phyloP scores from a whole-genome alignment of 2,797 vertebrate species.

The Sebastes flavidus region DNA sequence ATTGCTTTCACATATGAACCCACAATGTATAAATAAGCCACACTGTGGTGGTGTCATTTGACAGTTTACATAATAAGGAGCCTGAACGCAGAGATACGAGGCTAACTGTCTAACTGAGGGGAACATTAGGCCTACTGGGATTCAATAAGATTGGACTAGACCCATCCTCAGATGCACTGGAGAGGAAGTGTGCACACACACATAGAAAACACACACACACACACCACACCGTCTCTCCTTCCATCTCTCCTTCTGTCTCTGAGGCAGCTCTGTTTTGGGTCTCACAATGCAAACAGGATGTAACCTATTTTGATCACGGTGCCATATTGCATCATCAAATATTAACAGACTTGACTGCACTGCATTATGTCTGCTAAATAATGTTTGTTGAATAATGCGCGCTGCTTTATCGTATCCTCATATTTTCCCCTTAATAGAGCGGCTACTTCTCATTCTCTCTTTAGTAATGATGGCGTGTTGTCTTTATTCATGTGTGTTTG shows the following conservation, averaged over 20 bases:
- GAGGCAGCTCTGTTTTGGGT: slow-evolving; percentile 71
- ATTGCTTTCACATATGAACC: slow-evolving; percentile 42
- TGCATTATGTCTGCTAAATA: slow-evolving; percentile 78
- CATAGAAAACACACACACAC: slow-evolving; percentile 16
- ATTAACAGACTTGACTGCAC: slow-evolving; percentile 77
- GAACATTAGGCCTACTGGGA: slow-evolving; percentile 53
- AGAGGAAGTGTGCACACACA: slow-evolving; percentile 48
- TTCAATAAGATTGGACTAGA: slow-evolving; percentile 66
- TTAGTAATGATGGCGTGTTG: slow-evolving; percentile 8
- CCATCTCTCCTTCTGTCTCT: slow-evolving; percentile 53
- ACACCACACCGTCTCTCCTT: slow-evolving; percentile 39
- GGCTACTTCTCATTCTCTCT: background rate
- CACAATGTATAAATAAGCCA: slow-evolving; percentile 56
- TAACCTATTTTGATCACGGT: slow-evolving; percentile 84
- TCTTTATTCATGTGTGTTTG: slow-evolving; percentile 20
- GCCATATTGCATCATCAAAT: slow-evolving; percentile 88
- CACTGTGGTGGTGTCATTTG: slow-evolving; percentile 55
- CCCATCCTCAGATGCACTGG: slow-evolving; percentile 60
- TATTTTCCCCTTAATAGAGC: slow-evolving; percentile 5
- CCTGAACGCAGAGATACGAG: slow-evolving; percentile 52
- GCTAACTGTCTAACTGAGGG: slow-evolving; percentile 60
- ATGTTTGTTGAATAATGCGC: slow-evolving; percentile 67
- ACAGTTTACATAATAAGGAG: slow-evolving; percentile 71
- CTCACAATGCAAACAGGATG: slow-evolving; percentile 81
- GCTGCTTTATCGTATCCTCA: slow-evolving; percentile 31